Evolutionary conservation across 2,113 vertebrate genomes (phyloP).

Genomic region (Alligator mississippiensis): DNA sequence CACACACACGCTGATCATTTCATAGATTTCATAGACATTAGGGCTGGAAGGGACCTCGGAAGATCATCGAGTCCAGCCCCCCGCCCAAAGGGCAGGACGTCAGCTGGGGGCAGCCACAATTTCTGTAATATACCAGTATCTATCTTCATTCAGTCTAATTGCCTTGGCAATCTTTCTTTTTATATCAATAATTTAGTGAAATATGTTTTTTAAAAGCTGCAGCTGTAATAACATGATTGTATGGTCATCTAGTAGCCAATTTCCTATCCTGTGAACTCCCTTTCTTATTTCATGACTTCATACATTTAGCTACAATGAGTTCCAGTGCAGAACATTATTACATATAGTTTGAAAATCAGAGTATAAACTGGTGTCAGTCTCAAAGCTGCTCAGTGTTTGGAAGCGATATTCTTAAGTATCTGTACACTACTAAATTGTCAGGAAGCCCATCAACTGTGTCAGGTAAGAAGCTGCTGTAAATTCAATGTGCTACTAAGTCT

Average conservation of each 20-base stretch:
- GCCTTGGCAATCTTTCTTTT: background rate
- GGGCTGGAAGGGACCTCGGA: too few species aligned
- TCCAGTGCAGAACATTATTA: background rate
- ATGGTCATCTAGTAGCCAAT: background rate
- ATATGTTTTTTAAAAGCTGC: background rate
- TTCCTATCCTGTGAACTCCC: background rate
- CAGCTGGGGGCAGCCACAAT: too few species aligned
- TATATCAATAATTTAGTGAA: background rate
- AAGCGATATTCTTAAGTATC: background rate
- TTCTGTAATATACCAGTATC: background rate
- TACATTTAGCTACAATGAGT: background rate
- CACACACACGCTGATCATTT: too few species aligned
- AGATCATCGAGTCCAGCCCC: too few species aligned
- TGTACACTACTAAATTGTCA: background rate
- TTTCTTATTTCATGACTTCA: background rate
- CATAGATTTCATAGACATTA: too few species aligned
- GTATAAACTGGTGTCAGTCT: background rate
- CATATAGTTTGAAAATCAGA: background rate
- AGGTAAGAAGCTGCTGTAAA: background rate
- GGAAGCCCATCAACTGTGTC: background rate
- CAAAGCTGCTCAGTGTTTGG: background rate
- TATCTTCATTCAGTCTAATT: background rate
- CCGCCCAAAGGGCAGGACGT: too few species aligned
- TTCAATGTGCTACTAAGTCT: background rate
- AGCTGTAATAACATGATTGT: background rate